phyloP scores from a whole-genome alignment of 2,797 vertebrate species.

The Propithecus deckenii region DNA sequence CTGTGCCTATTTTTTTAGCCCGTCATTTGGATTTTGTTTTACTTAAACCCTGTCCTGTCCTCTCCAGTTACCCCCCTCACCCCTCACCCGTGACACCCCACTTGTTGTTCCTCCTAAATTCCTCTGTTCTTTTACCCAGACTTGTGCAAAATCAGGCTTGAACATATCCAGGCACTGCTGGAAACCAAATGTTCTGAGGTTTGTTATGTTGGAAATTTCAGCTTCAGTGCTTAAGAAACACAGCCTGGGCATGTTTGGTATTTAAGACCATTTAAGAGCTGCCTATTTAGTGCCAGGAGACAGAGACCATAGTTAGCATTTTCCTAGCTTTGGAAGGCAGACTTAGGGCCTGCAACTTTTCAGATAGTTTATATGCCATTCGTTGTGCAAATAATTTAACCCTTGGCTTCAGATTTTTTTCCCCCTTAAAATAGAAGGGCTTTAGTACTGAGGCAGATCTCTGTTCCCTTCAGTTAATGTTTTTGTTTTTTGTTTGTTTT shows the following conservation, averaged over 20 bases:
- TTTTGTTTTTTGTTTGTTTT: not conserved
- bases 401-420: not conserved
- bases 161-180: slow-evolving; percentile 58
- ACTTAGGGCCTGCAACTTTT: not conserved
- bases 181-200: slow-evolving; percentile 74
- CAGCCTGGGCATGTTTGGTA: slow-evolving; percentile 72
- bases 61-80: not conserved
- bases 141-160: slow-evolving; percentile 62
- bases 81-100: not conserved
- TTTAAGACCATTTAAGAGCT: slow-evolving; percentile 66
- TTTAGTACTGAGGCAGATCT: not conserved
- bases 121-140: slow-evolving; percentile 34
- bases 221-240: slow-evolving; percentile 55
- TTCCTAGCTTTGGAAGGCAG: slow-evolving; percentile 37
- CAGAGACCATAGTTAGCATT: slow-evolving; percentile 54
- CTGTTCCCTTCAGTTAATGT: not conserved
- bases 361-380: not conserved
- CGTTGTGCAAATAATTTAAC: slow-evolving; percentile 12
- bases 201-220: slow-evolving; percentile 74
- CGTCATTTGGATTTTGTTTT: not conserved
- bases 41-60: not conserved
- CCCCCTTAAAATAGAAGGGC: not conserved
- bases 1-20: slow-evolving; percentile 43
- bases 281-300: slow-evolving; percentile 48
- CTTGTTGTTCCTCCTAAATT: not conserved